Base-by-base conservation (phyloP, 1,140 invertebrate species). In the Bradynema listronoti region DNA sequence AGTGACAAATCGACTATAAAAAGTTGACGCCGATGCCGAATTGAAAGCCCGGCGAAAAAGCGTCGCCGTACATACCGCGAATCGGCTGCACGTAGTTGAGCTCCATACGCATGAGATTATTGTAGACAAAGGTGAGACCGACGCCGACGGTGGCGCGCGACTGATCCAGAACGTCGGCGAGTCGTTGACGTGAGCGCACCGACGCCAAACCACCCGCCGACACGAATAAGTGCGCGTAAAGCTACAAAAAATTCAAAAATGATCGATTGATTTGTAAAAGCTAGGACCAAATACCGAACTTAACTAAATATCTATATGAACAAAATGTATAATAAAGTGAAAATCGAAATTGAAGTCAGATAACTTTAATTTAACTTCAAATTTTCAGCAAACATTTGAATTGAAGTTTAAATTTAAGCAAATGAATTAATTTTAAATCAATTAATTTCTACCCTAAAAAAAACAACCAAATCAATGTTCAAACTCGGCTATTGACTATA, bases 11-110 rank as follows among this genome's bases (percentile, higher is more conserved):
- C 42, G 3, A 43, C 27, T 63, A 71, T 33, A 77, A 57, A 51
- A 77, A 77, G 41, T 66, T 68, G 36, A 75, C 43, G 34, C 74
- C 74, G 11, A 65, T 73, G 24, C 76, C 74, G 30, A 77, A 68
- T 32, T 74, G 72, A 34, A 72, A 65, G 11, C 75, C 73, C 11
- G 60, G 19, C 2, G 43, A 45, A 16, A 65, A 58, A 6, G 34
- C 24, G 58, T 77, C 74, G 14, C 58, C 59, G 33, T 70, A 46
- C 14, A 69, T 56, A 29, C 57, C 62, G 51, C 72, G 65, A 29
- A 77, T 41, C n/a, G 74, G 73, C 4, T 59, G 33, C 27, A 75
- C 74, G 51, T 78, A 78, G 56, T 76, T 78, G 25, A 77, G 57
- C 51, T 77, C 73, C 33, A 77, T 52, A 33, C 73, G 68, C 53